Evolutionary conservation across 2,888 invertebrate species (phyloP).

Genomic region (Scaptomyza flava): DNA sequence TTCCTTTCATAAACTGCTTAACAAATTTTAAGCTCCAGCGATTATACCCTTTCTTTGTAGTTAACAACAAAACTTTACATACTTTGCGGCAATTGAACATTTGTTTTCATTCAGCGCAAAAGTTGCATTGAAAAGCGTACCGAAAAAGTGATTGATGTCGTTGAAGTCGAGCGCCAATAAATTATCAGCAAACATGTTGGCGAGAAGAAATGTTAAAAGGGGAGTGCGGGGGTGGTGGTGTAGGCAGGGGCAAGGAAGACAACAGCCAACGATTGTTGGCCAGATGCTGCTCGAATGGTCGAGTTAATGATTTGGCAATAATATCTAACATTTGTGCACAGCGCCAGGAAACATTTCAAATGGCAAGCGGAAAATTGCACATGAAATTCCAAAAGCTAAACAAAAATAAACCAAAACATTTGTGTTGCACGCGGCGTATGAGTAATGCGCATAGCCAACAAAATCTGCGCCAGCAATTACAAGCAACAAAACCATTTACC

Average conservation of each 20-base stretch:
- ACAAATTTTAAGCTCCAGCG: not conserved
- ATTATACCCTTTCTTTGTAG: constrained; percentile 9
- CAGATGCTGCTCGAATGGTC: constrained; percentile 74
- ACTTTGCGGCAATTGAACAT: constrained; percentile 77
- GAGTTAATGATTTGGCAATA: constrained; percentile 81
- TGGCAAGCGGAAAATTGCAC: constrained; percentile 79
- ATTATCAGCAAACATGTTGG: constrained; percentile 55
- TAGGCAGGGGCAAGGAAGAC: not conserved
- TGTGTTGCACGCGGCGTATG: constrained; percentile 58
- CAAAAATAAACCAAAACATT: not conserved
- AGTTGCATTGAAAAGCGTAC: constrained; percentile 74
- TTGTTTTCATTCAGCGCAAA: constrained; percentile 77
- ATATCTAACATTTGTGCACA: constrained; percentile 56
- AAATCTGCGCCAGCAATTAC: constrained; percentile 53
- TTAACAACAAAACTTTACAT: constrained; percentile 59
- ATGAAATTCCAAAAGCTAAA: constrained; percentile 45
- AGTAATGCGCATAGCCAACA: constrained; percentile 47
- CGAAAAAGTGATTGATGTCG: constrained; percentile 82
- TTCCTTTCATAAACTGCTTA: not conserved
- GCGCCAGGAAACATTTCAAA: constrained; percentile 54
- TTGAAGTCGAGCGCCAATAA: constrained; percentile 72
- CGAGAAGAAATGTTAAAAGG: constrained; percentile 6
- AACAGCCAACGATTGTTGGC: constrained; percentile 26
- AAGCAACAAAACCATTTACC: constrained; percentile 19
- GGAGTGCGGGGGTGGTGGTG: not conserved